Evolutionary conservation across 2,797 vertebrate species (phyloP).

Genomic region (Meriones psammophilus): DNA sequence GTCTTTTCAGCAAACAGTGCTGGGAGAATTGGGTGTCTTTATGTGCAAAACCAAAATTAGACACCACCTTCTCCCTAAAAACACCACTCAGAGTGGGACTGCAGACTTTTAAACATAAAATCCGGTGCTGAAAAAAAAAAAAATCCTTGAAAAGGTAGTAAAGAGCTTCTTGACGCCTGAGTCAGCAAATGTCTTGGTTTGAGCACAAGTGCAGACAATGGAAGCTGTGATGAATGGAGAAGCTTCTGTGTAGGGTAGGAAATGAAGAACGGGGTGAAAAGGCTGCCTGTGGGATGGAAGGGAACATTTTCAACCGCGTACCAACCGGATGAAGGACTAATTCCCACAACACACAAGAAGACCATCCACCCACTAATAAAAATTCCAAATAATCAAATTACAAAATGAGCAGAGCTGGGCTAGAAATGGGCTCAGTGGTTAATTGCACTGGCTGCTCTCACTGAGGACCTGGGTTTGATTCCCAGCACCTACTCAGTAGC

Average conservation of each 20-base stretch:
- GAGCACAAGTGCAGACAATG: not conserved
- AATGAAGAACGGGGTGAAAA: not conserved
- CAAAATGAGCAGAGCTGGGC: not conserved
- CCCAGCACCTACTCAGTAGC: not conserved
- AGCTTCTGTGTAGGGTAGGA: not conserved
- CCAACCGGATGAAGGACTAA: not conserved
- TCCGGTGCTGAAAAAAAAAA: not conserved
- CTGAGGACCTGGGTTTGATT: not conserved
- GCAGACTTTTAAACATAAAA: not conserved
- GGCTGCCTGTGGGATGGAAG: too few relatives aligned
- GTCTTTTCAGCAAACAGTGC: not conserved
- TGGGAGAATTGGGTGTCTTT: not conserved
- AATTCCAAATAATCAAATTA: not conserved
- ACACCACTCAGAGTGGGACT: not conserved
- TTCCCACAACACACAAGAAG: not conserved
- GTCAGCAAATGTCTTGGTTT: not conserved
- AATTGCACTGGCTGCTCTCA: not conserved
- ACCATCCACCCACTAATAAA: not conserved
- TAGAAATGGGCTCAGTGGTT: not conserved
- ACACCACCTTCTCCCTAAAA: not conserved
- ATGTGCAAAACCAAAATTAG: not conserved
- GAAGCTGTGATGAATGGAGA: not conserved
- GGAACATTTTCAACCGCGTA: not conserved
- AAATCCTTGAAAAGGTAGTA: not conserved
- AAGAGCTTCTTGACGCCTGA: not conserved